Evolutionary conservation across 2,797 vertebrate species (phyloP).

Genomic region (Acanthis flammea): DNA sequence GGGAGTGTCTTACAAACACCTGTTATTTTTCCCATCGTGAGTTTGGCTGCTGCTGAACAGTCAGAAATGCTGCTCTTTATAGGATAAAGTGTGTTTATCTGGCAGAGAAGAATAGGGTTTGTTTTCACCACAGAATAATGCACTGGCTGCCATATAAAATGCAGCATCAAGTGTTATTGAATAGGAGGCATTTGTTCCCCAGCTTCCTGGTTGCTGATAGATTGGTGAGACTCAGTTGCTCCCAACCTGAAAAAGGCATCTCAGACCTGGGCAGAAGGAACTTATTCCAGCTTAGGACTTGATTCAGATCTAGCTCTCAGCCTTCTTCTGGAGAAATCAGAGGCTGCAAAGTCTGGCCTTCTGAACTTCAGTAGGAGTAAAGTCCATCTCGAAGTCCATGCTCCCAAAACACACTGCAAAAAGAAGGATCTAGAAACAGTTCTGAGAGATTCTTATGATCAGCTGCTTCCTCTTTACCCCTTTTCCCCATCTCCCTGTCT

Average conservation of each 20-base stretch:
- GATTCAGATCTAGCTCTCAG: neutral
- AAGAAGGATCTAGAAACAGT: neutral
- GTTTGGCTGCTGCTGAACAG: constrained; percentile 45
- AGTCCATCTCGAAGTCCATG: neutral
- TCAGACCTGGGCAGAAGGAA: neutral
- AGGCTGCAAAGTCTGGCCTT: neutral
- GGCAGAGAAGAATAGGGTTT: constrained; percentile 46
- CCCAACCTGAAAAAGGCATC: neutral
- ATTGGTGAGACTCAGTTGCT: neutral
- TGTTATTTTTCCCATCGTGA: constrained; percentile 65
- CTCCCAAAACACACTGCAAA: neutral
- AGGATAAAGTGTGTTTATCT: constrained; percentile 52
- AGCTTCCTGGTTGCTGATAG: neutral
- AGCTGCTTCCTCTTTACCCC: neutral
- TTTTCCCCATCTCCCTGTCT: neutral
- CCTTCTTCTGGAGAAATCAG: neutral
- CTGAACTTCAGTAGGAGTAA: neutral
- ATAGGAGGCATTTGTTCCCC: neutral
- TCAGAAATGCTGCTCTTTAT: constrained; percentile 49
- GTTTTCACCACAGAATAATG: constrained; percentile 48
- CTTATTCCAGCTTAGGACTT: neutral
- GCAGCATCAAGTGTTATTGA: neutral
- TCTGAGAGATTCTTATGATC: neutral
- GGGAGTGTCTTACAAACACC: constrained; percentile 62
- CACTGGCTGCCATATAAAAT: neutral